phyloP scores from a whole-genome alignment of 1,140 invertebrate genomes.

The Nasonia longicornis region DNA sequence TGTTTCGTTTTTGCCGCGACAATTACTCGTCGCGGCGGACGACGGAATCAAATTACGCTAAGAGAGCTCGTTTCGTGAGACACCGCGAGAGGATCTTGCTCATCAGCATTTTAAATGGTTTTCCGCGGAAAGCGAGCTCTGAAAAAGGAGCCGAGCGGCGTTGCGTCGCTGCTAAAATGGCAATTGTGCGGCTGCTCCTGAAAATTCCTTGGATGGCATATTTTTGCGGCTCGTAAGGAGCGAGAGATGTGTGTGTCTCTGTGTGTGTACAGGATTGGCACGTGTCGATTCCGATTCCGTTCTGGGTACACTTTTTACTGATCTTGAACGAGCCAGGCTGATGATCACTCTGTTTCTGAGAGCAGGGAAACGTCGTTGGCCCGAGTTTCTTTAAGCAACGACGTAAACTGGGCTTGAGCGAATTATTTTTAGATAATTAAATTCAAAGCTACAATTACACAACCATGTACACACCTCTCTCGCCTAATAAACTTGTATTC shows the following conservation, averaged over 20 bases:
- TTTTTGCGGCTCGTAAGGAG: background rate
- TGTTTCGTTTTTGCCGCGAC: constrained; percentile 27
- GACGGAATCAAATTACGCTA: constrained; percentile 36
- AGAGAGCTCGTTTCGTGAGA: constrained; percentile 31
- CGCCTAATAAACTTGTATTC: no score
- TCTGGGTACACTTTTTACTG: background rate
- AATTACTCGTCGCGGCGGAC: constrained; percentile 19
- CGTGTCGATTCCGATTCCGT: background rate
- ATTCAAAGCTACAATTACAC: no score
- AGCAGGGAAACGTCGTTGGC: no score
- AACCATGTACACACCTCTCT: no score
- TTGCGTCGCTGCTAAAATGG: constrained; percentile 26
- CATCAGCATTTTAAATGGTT: constrained; percentile 43
- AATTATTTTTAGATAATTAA: no score
- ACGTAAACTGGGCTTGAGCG: no score
- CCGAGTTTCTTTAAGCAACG: no score
- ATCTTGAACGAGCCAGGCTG: no score
- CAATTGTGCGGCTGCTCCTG: constrained; percentile 17
- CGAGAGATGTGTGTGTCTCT: background rate
- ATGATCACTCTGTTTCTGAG: no score
- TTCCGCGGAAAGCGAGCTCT: constrained; percentile 34
- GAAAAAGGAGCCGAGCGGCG: constrained; percentile 12
- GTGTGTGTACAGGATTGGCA: background rate
- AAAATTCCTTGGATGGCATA: constrained; percentile 19
- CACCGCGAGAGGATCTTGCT: background rate